phyloP scores from a whole-genome alignment of 2,888 invertebrate genomes.

The Phaedon cochleariae region DNA sequence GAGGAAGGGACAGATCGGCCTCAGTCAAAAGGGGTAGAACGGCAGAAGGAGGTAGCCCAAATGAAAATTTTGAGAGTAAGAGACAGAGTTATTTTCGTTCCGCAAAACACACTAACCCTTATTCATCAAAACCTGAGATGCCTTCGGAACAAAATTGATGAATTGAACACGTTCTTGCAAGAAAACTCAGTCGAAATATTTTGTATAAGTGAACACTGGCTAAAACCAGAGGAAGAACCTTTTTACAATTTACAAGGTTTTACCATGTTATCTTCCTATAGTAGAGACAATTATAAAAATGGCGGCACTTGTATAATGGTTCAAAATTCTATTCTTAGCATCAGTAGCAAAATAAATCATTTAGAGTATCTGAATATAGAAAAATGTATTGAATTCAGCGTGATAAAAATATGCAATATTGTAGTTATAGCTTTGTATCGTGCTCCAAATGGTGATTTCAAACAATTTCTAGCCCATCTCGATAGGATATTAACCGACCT shows the following conservation, averaged over 20 bases:
- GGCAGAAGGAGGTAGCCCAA: not conserved
- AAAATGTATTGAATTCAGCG: slow-evolving; percentile 7
- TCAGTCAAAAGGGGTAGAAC: not conserved
- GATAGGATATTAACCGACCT: slow-evolving; percentile 2
- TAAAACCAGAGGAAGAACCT: not conserved
- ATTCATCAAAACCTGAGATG: not conserved
- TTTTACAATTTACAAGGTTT: not conserved
- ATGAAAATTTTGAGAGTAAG: not conserved
- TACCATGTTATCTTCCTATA: not conserved
- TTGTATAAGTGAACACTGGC: not conserved
- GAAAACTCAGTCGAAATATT: not conserved
- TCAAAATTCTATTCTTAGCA: slow-evolving; percentile 4
- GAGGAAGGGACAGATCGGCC: not conserved
- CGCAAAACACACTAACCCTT: not conserved
- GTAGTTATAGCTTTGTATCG: slow-evolving; percentile 2
- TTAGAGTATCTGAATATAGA: slow-evolving; percentile 4
- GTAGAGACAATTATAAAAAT: not conserved
- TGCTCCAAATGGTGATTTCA: slow-evolving; percentile 4
- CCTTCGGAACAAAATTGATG: not conserved
- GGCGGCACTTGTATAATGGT: not conserved
- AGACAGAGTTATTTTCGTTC: not conserved
- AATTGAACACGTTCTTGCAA: not conserved
- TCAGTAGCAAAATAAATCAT: not conserved
- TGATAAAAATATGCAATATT: not conserved
- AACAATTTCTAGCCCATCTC: slow-evolving; percentile 7